Conservation (phyloP, 2,888 invertebrate species). For the Frankliniella intonsa region DNA sequence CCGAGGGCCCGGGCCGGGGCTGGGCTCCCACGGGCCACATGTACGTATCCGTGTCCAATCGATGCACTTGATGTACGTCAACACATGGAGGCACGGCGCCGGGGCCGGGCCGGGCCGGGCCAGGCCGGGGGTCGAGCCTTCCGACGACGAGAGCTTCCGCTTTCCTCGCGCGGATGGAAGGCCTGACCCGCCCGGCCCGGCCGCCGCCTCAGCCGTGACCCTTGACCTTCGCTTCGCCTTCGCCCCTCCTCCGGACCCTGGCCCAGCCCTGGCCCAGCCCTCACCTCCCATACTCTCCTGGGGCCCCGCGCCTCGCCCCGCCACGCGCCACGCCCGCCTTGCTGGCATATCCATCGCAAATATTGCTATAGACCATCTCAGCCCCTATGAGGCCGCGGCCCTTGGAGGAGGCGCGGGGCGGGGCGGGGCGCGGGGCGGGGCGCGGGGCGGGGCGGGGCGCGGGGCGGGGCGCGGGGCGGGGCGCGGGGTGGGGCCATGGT, state of each 20-base stretch:
- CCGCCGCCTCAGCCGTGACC: background rate
- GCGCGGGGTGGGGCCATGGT: background rate
- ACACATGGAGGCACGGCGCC: background rate
- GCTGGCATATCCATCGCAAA: background rate
- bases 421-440: background rate
- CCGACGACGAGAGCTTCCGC: too few relatives aligned
- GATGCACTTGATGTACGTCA: background rate
- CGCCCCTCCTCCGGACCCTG: background rate
- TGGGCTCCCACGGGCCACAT: background rate
- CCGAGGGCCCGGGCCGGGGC: background rate
- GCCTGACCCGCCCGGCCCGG: too few relatives aligned
- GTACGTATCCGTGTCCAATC: background rate
- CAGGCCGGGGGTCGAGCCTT: background rate
- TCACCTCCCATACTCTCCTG: background rate
- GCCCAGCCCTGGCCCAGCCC: background rate
- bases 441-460: background rate
- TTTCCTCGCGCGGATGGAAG: too few relatives aligned
- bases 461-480: background rate
- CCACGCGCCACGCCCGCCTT: background rate
- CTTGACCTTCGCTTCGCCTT: background rate
- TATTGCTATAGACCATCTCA: background rate
- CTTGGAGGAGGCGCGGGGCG: background rate
- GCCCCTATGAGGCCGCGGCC: background rate
- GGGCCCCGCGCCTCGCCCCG: background rate
- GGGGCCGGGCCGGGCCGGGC: background rate